Base-by-base conservation (phyloP, 2,797 vertebrate species). In the Poeciliopsis presidionis region DNA sequence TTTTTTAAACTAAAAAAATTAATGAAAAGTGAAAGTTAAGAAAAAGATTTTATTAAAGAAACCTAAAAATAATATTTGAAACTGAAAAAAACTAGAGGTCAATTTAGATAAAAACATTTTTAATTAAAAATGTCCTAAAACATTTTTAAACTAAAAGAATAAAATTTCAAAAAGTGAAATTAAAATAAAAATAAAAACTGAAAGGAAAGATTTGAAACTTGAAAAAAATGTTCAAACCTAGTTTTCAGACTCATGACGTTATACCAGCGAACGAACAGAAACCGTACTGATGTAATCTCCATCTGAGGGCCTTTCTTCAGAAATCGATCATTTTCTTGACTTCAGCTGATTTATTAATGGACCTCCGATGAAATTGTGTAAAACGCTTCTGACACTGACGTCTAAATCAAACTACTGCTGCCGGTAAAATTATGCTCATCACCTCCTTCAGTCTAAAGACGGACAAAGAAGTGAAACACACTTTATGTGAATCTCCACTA, bases 291-390 rank as follows among this genome's bases (percentile, higher is more conserved):
- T 63, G 30, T 16, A 39, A 46, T 36, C 41, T 41, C 8, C 25
- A 41, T 46, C 5, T 45, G 12, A 33, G 12, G 5, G 41, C 2
- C 22, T 49, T 41, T 59, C 5, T 72, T 67, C 6, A 81, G 51
- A 76, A 82, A 79, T 81, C 51, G 65, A 57, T 82, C 18, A 2
- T 20, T 63, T 76, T 70, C 49, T 78, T 43, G 36, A 78, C 25
- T 20, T 41, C 12, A 59, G n/a, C 25, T 70, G 55, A 84, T 82
- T 81, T 81, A 39, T 75, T 79, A 73, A 57, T 49, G 12, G 8
- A 72, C 43, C 65, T 1, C 14, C 47, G 67, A 25, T 72, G 51
- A 22, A 73, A 28, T 30, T 49, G 33, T 39, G 69, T 0, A 20
- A 45, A 39, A 65, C 20, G 74, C 33, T 79, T 79, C 33, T 43